phyloP scores from a whole-genome alignment of 2,888 invertebrate genomes.

The Acronicta aceris region DNA sequence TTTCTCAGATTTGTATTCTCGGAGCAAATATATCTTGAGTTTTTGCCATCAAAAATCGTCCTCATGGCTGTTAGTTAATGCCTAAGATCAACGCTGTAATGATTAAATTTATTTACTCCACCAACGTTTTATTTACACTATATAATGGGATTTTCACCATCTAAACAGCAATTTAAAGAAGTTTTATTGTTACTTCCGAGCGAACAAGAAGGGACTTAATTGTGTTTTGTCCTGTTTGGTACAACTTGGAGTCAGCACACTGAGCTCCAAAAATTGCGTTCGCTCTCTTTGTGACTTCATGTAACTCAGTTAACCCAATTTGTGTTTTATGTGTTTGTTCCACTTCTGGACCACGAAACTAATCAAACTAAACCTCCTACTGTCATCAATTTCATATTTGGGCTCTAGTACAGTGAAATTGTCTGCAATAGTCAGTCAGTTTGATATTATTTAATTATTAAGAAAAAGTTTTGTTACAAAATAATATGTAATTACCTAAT shows the following conservation, averaged over 20 bases:
- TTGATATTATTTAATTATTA: neutral
- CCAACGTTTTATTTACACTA: slow-evolving; percentile 6
- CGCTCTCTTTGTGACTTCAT: slow-evolving; percentile 20
- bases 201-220: slow-evolving; percentile 37
- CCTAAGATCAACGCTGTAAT: neutral
- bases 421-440: too few relatives aligned
- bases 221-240: slow-evolving; percentile 39
- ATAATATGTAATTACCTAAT: too few relatives aligned
- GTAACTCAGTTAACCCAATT: slow-evolving; percentile 39
- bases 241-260: slow-evolving; percentile 15
- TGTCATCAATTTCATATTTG: slow-evolving; percentile 36
- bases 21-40: neutral
- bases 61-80: too few relatives aligned
- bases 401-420: neutral
- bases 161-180: slow-evolving; percentile 33
- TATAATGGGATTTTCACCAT: slow-evolving; percentile 9
- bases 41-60: too few relatives aligned
- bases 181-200: slow-evolving; percentile 35
- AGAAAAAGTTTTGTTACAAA: too few relatives aligned
- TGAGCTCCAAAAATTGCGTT: slow-evolving; percentile 21
- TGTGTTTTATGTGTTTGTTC: slow-evolving; percentile 46
- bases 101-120: slow-evolving; percentile 7
- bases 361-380: slow-evolving; percentile 37
- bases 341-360: slow-evolving; percentile 33
- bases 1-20: slow-evolving; percentile 16